These are phyloP conservation scores for Staurois parvus DNA, from an alignment of 2,797 vertebrate species.

Conservation along the genomic window DNA sequence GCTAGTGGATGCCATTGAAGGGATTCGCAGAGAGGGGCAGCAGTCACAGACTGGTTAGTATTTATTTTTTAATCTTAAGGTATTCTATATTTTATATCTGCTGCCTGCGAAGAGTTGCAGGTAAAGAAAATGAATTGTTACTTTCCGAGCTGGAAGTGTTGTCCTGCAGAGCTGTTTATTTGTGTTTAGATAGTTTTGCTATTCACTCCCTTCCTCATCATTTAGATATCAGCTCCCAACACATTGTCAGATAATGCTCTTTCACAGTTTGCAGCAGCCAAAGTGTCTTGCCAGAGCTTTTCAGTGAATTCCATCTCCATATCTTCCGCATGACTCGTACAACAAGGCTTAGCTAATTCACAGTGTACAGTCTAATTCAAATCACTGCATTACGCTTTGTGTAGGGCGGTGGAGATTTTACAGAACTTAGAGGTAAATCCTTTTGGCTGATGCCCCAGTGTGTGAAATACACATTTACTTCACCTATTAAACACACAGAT, in stretches of 20 bases:
- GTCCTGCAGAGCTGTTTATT: constrained; percentile 2
- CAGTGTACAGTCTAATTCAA: constrained; percentile 14
- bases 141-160: not conserved
- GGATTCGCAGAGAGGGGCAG: too few species aligned
- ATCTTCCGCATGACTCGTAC: constrained; percentile 29
- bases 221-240: constrained; percentile 50
- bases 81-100: not conserved
- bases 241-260: constrained; percentile 58
- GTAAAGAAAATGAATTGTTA: not conserved
- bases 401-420: constrained; percentile 24
- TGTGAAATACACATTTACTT: constrained; percentile 23
- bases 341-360: constrained; percentile 24
- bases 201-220: not conserved
- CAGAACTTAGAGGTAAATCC: constrained; percentile 14
- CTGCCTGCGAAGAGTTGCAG: not conserved
- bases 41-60: too few species aligned
- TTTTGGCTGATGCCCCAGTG: constrained; percentile 10
- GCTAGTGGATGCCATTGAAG: too few species aligned
- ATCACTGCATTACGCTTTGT: constrained; percentile 22
- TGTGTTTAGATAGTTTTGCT: constrained; percentile 22
- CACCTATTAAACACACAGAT: constrained; percentile 19
- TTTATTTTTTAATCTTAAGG: not conserved
- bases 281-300: constrained; percentile 38
- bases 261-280: constrained; percentile 44
- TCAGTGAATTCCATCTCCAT: constrained; percentile 15